phyloP scores from a whole-genome alignment of 2,797 vertebrate genomes.

The Hydrocynus forskahlii region DNA sequence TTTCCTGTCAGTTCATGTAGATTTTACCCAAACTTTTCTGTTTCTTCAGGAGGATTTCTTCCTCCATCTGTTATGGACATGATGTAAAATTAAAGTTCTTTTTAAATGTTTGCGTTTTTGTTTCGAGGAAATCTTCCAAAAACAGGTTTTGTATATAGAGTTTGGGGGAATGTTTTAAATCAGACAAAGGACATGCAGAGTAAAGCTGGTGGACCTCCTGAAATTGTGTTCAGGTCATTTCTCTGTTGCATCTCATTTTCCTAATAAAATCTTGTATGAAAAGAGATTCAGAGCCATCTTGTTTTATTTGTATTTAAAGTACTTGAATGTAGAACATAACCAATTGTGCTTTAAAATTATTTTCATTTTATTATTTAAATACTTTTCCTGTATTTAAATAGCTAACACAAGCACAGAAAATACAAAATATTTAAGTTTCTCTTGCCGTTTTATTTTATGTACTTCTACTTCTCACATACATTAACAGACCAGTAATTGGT shows the following conservation, averaged over 20 bases:
- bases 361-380: too few relatives aligned
- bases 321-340: too few relatives aligned
- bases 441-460: neutral
- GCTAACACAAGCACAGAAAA: slow-evolving; percentile 17
- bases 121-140: slow-evolving; percentile 81
- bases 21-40: slow-evolving; percentile 34
- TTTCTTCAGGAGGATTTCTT: neutral
- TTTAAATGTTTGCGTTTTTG: slow-evolving; percentile 78
- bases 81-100: slow-evolving; percentile 56
- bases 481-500: neutral
- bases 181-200: slow-evolving; percentile 81
- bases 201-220: slow-evolving; percentile 88
- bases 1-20: slow-evolving; percentile 59
- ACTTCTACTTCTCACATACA: neutral
- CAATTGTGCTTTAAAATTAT: too few relatives aligned
- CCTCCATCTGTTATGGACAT: slow-evolving; percentile 64
- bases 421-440: neutral
- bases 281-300: slow-evolving; percentile 12
- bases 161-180: slow-evolving; percentile 92
- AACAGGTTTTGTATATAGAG: slow-evolving; percentile 90
- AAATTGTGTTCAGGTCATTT: slow-evolving; percentile 79
- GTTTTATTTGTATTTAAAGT: slow-evolving; percentile 43
- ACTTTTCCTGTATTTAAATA: slow-evolving; percentile 7
- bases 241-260: slow-evolving; percentile 82
- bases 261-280: slow-evolving; percentile 81